Percentiles rank a stretch among this genome's conserved stretches.
Evolutionary conservation across 1,140 invertebrate genomes (phyloP).

Genomic region (Diprion similis): DNA sequence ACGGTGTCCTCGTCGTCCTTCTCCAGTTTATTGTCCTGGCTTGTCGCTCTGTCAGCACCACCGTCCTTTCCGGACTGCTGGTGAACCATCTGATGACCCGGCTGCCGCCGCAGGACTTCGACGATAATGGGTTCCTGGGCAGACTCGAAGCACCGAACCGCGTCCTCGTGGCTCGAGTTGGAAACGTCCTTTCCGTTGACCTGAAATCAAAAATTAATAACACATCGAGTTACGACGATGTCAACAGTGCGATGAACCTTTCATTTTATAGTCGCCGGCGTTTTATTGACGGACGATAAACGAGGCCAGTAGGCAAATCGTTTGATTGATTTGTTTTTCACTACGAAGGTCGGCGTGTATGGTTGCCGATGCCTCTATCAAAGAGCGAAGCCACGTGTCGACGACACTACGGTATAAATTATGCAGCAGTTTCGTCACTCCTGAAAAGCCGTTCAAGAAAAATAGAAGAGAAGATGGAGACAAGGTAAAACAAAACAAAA

Average conservation of each 20-base stretch:
- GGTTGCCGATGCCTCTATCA: no score
- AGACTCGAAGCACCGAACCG: constrained; percentile 73
- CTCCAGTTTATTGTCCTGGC: constrained; percentile 25
- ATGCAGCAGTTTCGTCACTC: neutral
- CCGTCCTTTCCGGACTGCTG: constrained; percentile 36
- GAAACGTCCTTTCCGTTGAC: constrained; percentile 78
- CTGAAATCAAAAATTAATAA: constrained; percentile 53
- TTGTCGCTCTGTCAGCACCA: constrained; percentile 32
- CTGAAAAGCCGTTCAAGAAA: neutral
- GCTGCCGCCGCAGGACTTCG: constrained; percentile 69
- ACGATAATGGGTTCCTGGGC: constrained; percentile 77
- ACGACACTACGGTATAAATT: neutral
- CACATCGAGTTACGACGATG: no score
- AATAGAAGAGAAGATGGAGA: no score
- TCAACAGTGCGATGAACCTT: no score
- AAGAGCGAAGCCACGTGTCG: neutral
- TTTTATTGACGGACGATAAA: no score
- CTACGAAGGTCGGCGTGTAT: no score
- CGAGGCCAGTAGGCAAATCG: no score
- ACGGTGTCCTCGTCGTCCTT: constrained; percentile 23
- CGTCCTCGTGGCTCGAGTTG: constrained; percentile 73
- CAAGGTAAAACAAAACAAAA: no score
- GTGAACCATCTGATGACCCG: constrained; percentile 38
- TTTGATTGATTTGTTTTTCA: no score
- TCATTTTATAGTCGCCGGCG: no score